Evolutionary conservation across 1,140 invertebrate species (phyloP).

Genomic region (Teleogryllus occipitalis): DNA sequence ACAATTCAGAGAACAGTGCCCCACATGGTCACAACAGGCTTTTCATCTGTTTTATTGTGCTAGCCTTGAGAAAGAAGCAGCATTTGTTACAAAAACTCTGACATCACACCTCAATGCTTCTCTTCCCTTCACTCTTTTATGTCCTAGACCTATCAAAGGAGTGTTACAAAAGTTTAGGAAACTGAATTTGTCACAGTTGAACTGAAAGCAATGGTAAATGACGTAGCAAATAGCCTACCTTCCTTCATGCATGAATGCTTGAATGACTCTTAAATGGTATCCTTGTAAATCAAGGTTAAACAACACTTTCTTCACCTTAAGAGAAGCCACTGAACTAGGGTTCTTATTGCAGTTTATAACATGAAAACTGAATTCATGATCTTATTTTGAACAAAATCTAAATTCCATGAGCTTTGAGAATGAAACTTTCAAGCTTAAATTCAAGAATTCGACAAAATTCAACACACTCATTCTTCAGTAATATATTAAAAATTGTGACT

Average conservation of each 20-base stretch:
- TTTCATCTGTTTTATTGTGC: neutral
- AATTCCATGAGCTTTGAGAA: too few species aligned
- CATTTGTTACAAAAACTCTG: neutral
- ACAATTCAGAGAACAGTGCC: neutral
- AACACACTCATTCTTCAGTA: too few species aligned
- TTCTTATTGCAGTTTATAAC: neutral
- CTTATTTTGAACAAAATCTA: too few species aligned
- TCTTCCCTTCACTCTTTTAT: neutral
- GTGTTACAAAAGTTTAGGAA: constrained; percentile 1
- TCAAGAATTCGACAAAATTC: too few species aligned
- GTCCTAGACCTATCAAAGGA: neutral
- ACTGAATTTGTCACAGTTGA: neutral
- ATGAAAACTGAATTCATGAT: too few species aligned
- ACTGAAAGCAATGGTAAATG: neutral
- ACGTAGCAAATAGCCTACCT: neutral
- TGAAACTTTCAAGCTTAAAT: too few species aligned
- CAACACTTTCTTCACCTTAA: neutral
- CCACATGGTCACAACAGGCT: neutral
- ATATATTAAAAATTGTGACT: too few species aligned
- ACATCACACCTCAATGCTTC: neutral
- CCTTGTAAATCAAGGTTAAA: neutral
- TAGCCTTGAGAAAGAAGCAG: neutral
- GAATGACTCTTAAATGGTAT: neutral
- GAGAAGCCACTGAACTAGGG: neutral
- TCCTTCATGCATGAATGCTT: neutral